These are phyloP conservation scores for Brachionus sp. DNA, from an alignment of 1,140 invertebrate species.

Conservation along the genomic window DNA sequence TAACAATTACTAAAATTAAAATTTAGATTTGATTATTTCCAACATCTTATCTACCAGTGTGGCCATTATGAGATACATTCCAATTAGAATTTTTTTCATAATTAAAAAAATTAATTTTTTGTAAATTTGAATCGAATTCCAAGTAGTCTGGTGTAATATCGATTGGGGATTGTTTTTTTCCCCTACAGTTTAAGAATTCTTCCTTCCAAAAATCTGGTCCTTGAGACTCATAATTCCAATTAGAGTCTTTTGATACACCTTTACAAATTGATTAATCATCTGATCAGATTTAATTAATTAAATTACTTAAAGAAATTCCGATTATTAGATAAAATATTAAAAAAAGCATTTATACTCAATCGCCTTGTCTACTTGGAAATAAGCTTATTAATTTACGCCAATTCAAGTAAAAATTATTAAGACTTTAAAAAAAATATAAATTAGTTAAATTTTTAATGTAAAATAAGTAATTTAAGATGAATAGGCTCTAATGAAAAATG, in stretches of 20 bases:
- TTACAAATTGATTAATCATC: background rate
- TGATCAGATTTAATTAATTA: background rate
- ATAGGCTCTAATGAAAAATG: background rate
- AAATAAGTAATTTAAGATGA: background rate
- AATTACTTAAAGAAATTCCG: background rate
- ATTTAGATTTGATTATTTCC: background rate
- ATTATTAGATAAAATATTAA: background rate
- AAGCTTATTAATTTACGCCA: background rate
- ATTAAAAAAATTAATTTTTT: constrained; percentile 47
- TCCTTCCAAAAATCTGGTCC: constrained; percentile 50
- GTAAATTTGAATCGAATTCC: constrained; percentile 48
- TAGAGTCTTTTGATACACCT: background rate
- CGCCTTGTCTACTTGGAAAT: background rate
- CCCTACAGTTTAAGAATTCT: constrained; percentile 47
- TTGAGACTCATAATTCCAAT: constrained; percentile 46
- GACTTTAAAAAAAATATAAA: background rate
- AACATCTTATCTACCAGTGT: constrained; percentile 45
- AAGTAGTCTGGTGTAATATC: constrained; percentile 46
- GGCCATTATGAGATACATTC: constrained; percentile 49
- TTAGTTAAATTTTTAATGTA: background rate
- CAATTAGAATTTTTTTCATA: constrained; percentile 47
- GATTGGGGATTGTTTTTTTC: constrained; percentile 43
- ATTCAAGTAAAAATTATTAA: background rate
- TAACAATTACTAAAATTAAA: background rate
- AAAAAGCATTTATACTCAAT: background rate